These are phyloP conservation scores for Gymnobelideus leadbeateri DNA, from an alignment of 2,113 vertebrate species.

Conservation along the genomic window DNA sequence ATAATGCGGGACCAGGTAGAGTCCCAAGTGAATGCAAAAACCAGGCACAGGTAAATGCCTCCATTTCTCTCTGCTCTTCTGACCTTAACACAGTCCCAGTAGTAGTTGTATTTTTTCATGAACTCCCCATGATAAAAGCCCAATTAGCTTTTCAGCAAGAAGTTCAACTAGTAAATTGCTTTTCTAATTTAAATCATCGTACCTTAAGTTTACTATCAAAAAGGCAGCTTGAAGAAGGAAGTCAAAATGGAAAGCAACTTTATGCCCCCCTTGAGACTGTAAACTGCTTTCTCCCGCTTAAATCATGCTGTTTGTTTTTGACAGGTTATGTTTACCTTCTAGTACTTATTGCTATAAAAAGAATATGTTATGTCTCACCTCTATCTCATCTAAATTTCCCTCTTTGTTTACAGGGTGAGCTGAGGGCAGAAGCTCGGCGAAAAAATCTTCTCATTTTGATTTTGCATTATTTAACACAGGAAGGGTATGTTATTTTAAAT, in stretches of 20 bases:
- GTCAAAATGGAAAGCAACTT: conserved; percentile 70
- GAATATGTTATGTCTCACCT: conserved; percentile 43
- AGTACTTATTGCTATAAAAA: conserved; percentile 71
- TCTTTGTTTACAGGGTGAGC: conserved; percentile 89
- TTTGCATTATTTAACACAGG: conserved; percentile 92
- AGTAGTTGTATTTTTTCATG: conserved; percentile 10
- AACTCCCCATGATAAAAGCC: conserved; percentile 36
- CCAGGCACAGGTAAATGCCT: background rate
- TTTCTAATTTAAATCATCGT: conserved; percentile 49
- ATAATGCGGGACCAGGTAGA: background rate
- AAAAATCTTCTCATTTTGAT: conserved; percentile 95
- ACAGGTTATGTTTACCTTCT: conserved; percentile 71
- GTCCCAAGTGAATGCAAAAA: background rate
- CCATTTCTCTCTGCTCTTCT: conserved; percentile 24
- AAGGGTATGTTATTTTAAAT: conserved; percentile 89
- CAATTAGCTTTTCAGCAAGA: conserved; percentile 50
- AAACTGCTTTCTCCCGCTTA: conserved; percentile 73
- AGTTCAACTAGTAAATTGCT: conserved; percentile 26
- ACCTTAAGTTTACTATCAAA: conserved; percentile 63
- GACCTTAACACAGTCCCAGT: conserved; percentile 12
- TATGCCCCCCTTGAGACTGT: conserved; percentile 67
- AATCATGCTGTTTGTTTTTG: conserved; percentile 76
- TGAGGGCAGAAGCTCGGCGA: conserved; percentile 89
- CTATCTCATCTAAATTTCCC: conserved; percentile 71
- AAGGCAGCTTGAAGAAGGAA: conserved; percentile 67